Base-by-base conservation (phyloP, 2,113 vertebrate genomes). In the Otolemur garnettii region DNA sequence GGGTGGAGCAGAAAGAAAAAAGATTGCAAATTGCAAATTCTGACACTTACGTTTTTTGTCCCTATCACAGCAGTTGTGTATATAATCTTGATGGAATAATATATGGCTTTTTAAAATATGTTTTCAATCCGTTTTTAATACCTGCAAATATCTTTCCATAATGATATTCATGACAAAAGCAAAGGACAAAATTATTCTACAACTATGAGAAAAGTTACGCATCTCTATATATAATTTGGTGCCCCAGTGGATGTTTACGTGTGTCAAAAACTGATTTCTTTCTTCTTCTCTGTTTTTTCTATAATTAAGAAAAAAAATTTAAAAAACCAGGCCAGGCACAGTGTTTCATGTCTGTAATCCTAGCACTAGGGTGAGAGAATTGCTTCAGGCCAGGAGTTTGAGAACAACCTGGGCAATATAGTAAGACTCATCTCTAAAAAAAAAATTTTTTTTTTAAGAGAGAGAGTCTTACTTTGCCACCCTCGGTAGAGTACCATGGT, bases 121-220 rank as follows among this genome's bases (percentile, higher is more conserved):
- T 78, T 78, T 78, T 22, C 75, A 78, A 69, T 26, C n/a, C 33
- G 22, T 75, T 93, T 97, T 69, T 69, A 50, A 62, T 35, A 82
- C 28, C 38, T 84, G 78, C 3, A 75, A 96, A 94, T 11, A 64
- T 66, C 22, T 8, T 87, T 93, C 71, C 35, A 28, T 74, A 33
- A 81, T 68, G 14, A 83, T 91, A 22, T 68, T 55, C 87, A 87
- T 74, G 33, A 90, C 33, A 66, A 96, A 94, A 92, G 24, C 45
- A 60, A 92, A 81, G 19, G 79, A 82, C 55, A 95, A 69, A 92
- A 82, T 15, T 42, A 1, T 66, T 64, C 28, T 21, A 66, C 68
- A 38, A n/a, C 17, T 81, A 57, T 68, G 30, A 78, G 84, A 89
- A 50, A 87, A 59, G 24, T 14, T 10, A 53, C 17, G 13, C 13